Percentiles rank a stretch among this genome's conserved stretches.
These are phyloP conservation scores for Epinotia demarniana DNA, from an alignment of 2,888 invertebrate genomes.

Conservation along the genomic window DNA sequence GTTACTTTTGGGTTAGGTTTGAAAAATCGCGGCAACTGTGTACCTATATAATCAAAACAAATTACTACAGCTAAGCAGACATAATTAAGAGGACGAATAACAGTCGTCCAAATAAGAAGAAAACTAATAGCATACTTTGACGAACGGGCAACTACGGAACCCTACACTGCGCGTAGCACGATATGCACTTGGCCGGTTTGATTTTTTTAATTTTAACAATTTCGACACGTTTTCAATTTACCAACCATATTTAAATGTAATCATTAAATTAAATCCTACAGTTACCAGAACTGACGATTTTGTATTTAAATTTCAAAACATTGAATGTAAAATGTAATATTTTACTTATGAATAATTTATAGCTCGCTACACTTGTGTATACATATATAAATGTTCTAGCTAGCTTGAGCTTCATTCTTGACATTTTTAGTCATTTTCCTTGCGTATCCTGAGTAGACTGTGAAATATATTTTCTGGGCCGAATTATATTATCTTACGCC, in stretches of 20 bases:
- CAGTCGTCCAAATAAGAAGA: no score
- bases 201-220: no score
- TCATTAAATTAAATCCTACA: neutral
- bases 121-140: no score
- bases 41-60: no score
- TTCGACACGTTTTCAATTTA: no score
- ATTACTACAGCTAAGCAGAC: no score
- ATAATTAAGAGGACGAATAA: no score
- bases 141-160: no score
- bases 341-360: conserved; percentile 31
- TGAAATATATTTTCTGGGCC: neutral
- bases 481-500: neutral
- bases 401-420: neutral
- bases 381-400: neutral
- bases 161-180: no score
- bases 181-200: no score
- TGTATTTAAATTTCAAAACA: conserved; percentile 14
- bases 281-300: neutral
- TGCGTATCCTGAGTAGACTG: neutral
- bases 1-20: no score
- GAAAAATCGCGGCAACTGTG: no score
- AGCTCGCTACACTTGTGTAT: neutral
- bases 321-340: conserved; percentile 34
- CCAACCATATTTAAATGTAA: neutral
- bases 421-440: neutral